These are phyloP conservation scores for Platycnemis pennipes DNA, from an alignment of 2,888 invertebrate species.

Conservation along the genomic window DNA sequence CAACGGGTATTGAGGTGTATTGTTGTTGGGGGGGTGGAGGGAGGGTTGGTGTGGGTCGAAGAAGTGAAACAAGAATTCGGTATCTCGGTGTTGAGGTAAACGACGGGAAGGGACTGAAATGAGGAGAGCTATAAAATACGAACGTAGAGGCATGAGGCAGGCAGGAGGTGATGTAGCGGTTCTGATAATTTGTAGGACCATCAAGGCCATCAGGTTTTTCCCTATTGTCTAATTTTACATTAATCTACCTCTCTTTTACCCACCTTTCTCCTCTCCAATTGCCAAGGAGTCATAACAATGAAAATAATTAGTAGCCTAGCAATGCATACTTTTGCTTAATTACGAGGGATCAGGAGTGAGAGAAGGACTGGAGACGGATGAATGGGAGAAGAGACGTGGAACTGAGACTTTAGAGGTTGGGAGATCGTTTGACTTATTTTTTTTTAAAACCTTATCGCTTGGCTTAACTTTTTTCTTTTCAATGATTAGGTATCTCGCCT, in stretches of 20 bases:
- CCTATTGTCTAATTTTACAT: background rate
- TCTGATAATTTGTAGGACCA: conserved; percentile 38
- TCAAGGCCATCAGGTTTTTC: conserved; percentile 5
- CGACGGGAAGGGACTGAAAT: background rate
- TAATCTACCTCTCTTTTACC: background rate
- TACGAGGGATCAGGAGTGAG: background rate
- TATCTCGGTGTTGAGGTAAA: background rate
- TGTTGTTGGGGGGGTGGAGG: background rate
- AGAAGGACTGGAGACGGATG: background rate
- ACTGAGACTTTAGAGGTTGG: background rate
- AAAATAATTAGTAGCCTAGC: background rate
- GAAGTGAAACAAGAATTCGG: no score
- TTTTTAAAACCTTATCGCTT: no score
- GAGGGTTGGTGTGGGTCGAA: background rate
- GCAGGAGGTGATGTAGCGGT: background rate
- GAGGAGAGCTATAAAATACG: background rate
- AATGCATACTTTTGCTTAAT: background rate
- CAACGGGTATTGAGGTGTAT: no score
- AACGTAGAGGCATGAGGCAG: background rate
- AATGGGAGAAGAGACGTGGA: background rate
- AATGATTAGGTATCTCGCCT: background rate
- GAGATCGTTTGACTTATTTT: no score
- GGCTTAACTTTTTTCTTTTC: background rate
- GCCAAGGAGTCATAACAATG: background rate
- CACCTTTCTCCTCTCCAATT: background rate